Conservation (phyloP, 2,888 invertebrate genomes). For the Xanthorhoe designata region DNA sequence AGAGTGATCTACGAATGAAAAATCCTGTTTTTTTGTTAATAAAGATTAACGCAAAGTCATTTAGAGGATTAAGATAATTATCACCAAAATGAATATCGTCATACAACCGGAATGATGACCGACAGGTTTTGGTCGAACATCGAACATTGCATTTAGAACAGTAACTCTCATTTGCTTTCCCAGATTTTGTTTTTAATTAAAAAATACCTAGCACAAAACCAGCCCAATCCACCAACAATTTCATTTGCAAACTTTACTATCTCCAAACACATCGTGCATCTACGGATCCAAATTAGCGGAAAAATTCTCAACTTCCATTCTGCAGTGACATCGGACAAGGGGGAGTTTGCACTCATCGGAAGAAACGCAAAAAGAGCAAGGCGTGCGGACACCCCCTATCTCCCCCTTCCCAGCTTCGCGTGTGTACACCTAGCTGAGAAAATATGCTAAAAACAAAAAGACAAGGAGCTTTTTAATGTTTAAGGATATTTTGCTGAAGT, state of each 20-base stretch:
- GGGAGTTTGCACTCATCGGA: conserved; percentile 77
- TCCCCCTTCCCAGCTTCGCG: conserved; percentile 20
- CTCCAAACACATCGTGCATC: not conserved
- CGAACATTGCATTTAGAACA: too few species aligned
- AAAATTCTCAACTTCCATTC: conserved; percentile 72
- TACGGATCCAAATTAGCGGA: conserved; percentile 56
- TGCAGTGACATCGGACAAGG: conserved; percentile 50
- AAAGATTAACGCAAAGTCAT: too few species aligned
- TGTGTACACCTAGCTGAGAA: conserved; percentile 20
- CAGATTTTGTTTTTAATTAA: too few species aligned
- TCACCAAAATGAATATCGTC: too few species aligned
- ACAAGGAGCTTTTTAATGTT: conserved; percentile 1
- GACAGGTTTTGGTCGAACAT: too few species aligned
- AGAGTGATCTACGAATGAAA: too few species aligned
- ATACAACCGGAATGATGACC: too few species aligned
- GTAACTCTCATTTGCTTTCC: too few species aligned
- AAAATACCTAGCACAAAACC: too few species aligned
- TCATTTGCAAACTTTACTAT: not conserved
- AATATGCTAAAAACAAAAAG: conserved; percentile 25
- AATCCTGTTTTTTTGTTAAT: too few species aligned
- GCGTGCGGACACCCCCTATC: conserved; percentile 24
- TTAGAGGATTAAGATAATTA: too few species aligned
- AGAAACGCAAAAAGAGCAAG: conserved; percentile 77
- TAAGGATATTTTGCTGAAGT: not conserved
- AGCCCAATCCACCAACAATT: not conserved